phyloP scores from a whole-genome alignment of 1,140 invertebrate species.

The Drosophila nikananu region DNA sequence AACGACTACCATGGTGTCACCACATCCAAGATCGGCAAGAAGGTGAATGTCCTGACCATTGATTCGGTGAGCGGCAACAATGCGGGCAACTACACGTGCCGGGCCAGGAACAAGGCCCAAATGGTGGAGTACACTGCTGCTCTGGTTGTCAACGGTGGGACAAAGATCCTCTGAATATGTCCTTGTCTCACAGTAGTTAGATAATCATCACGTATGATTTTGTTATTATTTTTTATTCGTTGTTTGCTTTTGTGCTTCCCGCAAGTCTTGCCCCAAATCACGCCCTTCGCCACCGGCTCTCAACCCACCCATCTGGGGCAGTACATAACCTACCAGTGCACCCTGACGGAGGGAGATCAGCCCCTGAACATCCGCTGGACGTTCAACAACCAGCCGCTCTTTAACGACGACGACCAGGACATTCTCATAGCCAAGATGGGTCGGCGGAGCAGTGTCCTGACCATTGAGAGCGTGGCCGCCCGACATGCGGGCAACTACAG shows the following conservation, averaged over 20 bases:
- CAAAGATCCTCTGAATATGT: slow-evolving; percentile 25
- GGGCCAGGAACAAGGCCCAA: slow-evolving; percentile 91
- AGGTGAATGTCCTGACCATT: slow-evolving; percentile 91
- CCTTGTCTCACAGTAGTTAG: slow-evolving; percentile 25
- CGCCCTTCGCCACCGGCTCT: slow-evolving; percentile 88
- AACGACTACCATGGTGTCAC: slow-evolving; percentile 89
- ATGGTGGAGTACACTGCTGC: slow-evolving; percentile 89
- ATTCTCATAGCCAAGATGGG: slow-evolving; percentile 85
- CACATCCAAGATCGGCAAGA: slow-evolving; percentile 90
- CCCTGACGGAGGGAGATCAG: slow-evolving; percentile 91
- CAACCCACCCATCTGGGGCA: slow-evolving; percentile 88
- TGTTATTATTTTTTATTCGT: slow-evolving; percentile 25
- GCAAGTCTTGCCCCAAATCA: slow-evolving; percentile 88
- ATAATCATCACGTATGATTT: slow-evolving; percentile 1
- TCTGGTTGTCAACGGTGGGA: slow-evolving; percentile 91
- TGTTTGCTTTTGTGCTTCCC: slow-evolving; percentile 17
- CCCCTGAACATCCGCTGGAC: slow-evolving; percentile 93
- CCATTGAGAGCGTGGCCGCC: slow-evolving; percentile 90
- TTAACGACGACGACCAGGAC: slow-evolving; percentile 85
- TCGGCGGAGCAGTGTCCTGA: slow-evolving; percentile 89
- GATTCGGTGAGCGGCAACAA: slow-evolving; percentile 90
- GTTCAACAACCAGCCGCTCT: slow-evolving; percentile 87
- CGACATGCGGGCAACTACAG: slow-evolving; percentile 90
- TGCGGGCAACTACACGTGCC: slow-evolving; percentile 92
- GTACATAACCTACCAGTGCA: slow-evolving; percentile 87